Percentiles rank a stretch among this genome's conserved stretches.
Conservation (phyloP, 2,888 invertebrate genomes). For the Eupithecia centaureata region DNA sequence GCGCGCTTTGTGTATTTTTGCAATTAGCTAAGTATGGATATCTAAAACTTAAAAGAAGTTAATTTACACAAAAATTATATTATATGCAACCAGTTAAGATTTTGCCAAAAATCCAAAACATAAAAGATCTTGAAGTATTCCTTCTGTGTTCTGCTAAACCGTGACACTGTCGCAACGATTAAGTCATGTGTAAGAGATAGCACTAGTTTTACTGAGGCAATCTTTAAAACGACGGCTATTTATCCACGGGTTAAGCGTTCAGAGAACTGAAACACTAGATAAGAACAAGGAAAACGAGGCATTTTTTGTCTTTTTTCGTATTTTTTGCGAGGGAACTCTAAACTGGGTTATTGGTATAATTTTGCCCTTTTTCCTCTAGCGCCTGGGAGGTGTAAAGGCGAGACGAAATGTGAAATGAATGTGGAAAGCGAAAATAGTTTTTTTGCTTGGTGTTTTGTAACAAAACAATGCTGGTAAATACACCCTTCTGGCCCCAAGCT, state of each 20-base stretch:
- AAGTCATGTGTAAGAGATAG: slow-evolving; percentile 45
- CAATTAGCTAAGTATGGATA: no score
- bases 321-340: slow-evolving; percentile 10
- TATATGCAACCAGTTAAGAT: no score
- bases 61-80: no score
- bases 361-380: slow-evolving; percentile 2
- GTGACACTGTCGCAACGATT: slow-evolving; percentile 37
- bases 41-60: no score
- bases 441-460: background rate
- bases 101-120: no score
- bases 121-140: background rate
- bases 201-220: slow-evolving; percentile 38
- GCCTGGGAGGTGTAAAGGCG: background rate
- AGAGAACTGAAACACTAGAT: slow-evolving; percentile 26
- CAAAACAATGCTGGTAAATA: no score
- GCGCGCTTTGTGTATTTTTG: no score
- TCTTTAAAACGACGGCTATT: slow-evolving; percentile 41
- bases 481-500: no score
- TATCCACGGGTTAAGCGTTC: slow-evolving; percentile 26
- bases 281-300: slow-evolving; percentile 18
- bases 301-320: slow-evolving; percentile 8
- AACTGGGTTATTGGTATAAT: slow-evolving; percentile 13
- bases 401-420: background rate
- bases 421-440: background rate
- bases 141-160: slow-evolving; percentile 24